Evolutionary conservation across 2,888 invertebrate genomes (phyloP), one percentile per base, ranked within the genome.

Genomic region (Cryptus armator): DNA sequence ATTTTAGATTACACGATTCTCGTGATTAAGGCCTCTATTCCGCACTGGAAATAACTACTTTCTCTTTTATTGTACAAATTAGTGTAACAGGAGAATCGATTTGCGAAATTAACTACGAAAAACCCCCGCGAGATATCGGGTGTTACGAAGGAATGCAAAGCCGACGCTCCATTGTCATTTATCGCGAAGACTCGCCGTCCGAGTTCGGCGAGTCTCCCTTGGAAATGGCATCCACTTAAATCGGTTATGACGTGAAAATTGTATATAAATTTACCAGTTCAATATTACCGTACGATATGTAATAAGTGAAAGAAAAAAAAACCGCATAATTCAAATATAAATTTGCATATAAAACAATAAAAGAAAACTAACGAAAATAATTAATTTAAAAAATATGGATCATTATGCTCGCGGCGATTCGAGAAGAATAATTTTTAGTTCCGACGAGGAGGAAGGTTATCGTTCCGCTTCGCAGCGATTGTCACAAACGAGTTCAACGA

Each of bases 401-500:
- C 86, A 89, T 81, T 87, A 90, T 68, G 91, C 88, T 43, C 86
- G 87, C 53, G 91, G 90, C 16, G 90, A 91, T 74, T 86, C 88
- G 48, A 86, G 78, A 74, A 91, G 88, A 83, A 84, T 85, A 29
- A 83, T 84, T 86, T 86, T 75, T 71, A 91, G 88, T 81, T 91
- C 91, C 6, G 91, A 91, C 51, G 90, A 92, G 19, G 90, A 89
- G 44, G 89, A 90, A 86, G 90, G 89, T 89, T 91, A 90, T 87
- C 87, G 86, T 37, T 84, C 85, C 70, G 71, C 68, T 68, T 66
- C 78, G 37, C 81, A 62, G 29, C 51, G 82, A 71, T 67, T 86
- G 24, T 71, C 85, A 7, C 84, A 81, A 37, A 86, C 85, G 7
- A 72, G 71, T 75, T 81, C 75, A 32, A 74, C 78, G 75, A 86